Conservation (phyloP, 2,888 invertebrate species). For the Chloroclystis v-ata region DNA sequence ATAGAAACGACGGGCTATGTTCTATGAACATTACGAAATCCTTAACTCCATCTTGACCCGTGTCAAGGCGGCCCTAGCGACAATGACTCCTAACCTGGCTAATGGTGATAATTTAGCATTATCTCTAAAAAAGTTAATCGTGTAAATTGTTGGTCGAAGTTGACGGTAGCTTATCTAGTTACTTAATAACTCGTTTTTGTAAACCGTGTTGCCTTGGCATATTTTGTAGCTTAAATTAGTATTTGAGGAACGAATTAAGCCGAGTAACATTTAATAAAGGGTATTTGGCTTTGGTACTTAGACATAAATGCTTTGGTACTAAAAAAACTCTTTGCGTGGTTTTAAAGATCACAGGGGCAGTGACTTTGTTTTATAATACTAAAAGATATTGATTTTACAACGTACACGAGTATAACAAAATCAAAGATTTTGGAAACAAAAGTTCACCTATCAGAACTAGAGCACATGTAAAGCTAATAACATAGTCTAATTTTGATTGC, state of each 20-base stretch:
- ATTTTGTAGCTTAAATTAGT: not conserved
- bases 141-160: constrained; percentile 23
- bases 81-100: constrained; percentile 27
- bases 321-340: too few species aligned
- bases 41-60: constrained; percentile 21
- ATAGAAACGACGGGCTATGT: not conserved
- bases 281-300: too few species aligned
- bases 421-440: too few species aligned
- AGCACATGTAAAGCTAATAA: too few species aligned
- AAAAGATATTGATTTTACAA: too few species aligned
- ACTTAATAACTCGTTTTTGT: constrained; percentile 17
- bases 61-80: constrained; percentile 30
- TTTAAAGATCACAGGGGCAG: too few species aligned
- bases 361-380: too few species aligned
- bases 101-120: constrained; percentile 23
- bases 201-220: constrained; percentile 14
- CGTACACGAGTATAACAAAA: too few species aligned
- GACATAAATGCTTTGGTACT: too few species aligned
- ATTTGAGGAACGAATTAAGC: not conserved
- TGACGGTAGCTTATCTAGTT: constrained; percentile 7
- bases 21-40: not conserved
- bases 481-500: too few species aligned
- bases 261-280: not conserved
- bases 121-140: constrained; percentile 22
- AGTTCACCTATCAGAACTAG: too few species aligned